Base-by-base conservation (phyloP, 2,113 vertebrate species). In the Perognathus longimembris region DNA sequence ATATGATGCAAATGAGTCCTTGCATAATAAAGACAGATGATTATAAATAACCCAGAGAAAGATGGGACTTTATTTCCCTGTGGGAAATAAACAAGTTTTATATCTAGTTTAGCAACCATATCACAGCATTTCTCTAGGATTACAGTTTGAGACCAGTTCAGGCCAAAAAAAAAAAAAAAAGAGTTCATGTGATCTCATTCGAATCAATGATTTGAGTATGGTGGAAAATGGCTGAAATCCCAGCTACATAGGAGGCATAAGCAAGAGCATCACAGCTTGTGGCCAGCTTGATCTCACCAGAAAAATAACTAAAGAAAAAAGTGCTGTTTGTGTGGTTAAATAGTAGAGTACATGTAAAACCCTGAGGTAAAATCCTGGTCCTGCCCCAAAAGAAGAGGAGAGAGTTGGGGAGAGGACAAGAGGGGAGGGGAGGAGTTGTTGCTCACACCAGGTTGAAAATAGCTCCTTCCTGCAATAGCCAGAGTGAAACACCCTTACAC, bases 11-110 rank as follows among this genome's bases (percentile, higher is more conserved):
- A 82, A 61, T 67, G 21, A 88, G 26, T 85, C 88, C 87, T 92
- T 87, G 22, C 50, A 85, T 54, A 83, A n/a, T 59, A 84, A 40
- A 79, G 63, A 78, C 84, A 90, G 84, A 95, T 85, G 57, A 45
- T 54, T 54, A 54, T 54, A 67, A 67, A 92, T 82, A 93, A 71
- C 20, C 7, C 61, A 50, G 4, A 12, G 75, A 82, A 61, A 91
- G 20, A 1, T 91, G 57, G 74, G 20, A 74, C 81, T 87, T 85
- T 82, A 86, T 76, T 87, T 34, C 10, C 40, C 42, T 66, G 12
- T 80, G 50, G 21, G 30, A 63, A 28, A 61, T 88, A 64, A 74
- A 45, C 15, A 36, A 92, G 15, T 57, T 93, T 94, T 85, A 24
- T 79, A 71, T 88, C 26, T 80, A 79, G 79, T 38, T 90, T 79